Evolutionary conservation across 2,113 vertebrate genomes (phyloP).

Genomic region (Cisticola juncidis): DNA sequence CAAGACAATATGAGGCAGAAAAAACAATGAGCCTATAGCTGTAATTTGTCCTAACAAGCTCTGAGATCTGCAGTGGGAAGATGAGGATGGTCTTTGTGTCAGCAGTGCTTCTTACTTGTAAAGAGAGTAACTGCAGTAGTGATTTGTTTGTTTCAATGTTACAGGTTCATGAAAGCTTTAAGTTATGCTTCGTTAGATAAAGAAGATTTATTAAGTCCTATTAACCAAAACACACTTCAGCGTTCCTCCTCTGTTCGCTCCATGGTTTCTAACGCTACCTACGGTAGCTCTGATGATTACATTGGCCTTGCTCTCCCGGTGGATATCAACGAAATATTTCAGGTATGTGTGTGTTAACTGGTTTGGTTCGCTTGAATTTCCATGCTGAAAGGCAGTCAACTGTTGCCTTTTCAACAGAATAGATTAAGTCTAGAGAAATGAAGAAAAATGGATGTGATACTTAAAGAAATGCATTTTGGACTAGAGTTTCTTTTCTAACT

Average conservation of each 20-base stretch:
- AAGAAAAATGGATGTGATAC: not conserved
- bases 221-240: constrained; percentile 94
- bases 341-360: constrained; percentile 43
- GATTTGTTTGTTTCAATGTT: constrained; percentile 26
- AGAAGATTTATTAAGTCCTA: constrained; percentile 95
- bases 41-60: not conserved
- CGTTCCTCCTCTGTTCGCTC: constrained; percentile 97
- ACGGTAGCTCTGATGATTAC: constrained; percentile 91
- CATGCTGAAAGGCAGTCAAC: not conserved
- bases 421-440: not conserved
- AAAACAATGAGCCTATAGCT: not conserved
- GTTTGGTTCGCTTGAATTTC: not conserved
- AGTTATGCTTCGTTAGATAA: constrained; percentile 98
- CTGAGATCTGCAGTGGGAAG: not conserved
- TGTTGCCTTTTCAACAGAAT: not conserved
- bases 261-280: constrained; percentile 93
- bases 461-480: not conserved
- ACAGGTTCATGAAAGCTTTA: constrained; percentile 97
- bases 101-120: not conserved
- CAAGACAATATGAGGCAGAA: not conserved
- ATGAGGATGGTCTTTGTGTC: not conserved
- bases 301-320: constrained; percentile 93
- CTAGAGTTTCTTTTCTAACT: not conserved
- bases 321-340: constrained; percentile 95
- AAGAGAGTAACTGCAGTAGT: not conserved